Evolutionary conservation across 2,797 vertebrate genomes (phyloP), one percentile per base, ranked within the genome.

Genomic region (Pangasius macronema): DNA sequence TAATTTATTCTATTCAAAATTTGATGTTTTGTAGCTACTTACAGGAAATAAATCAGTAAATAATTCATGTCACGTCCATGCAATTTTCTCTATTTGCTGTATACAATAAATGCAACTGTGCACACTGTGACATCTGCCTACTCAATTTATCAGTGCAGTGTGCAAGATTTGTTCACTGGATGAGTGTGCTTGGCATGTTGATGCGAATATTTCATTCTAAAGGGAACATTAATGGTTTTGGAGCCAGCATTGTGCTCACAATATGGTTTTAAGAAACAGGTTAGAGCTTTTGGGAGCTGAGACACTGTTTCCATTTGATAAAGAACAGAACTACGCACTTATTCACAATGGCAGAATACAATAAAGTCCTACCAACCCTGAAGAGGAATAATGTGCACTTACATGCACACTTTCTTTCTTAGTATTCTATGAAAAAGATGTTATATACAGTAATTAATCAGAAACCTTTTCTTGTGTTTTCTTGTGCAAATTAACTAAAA

Each of bases 141-240:
- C 55, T 81, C n/a, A 61, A 63, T 81, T 81, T 81, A 81, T 59
- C 77, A 42, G 53, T 81, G 77, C 22, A 81, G 22, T 42, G 36
- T 61, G 55, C 24, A 61, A 8, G 10, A 13, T 61, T 61, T 51
- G 24, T 24, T 20, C 81, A 22, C 61, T 67, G 81, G 81, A 67
- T n/a, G 24, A 30, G 81, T 84, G 79, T 84, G 51, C 85, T 63
- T 63, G 39, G 61, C 81, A 68, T 86, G 79, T 83, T 67, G 85
- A 83, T 83, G 42, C 3, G 61, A 67, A 67, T 67, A 83, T 68
- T 83, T 67, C n/a, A 83, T 22, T 30, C 20, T 49, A 67, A 83
- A 36, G 33, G 57, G 79, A 61, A 61, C 22, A 63, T 61, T 81
- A 27, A 42, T 81, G 57, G 57, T 63, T 51, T 11, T 67, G 57